Percentiles rank a stretch among this genome's conserved stretches.
phyloP scores from a whole-genome alignment of 2,797 vertebrate species.

The Halcyon leucocephala region DNA sequence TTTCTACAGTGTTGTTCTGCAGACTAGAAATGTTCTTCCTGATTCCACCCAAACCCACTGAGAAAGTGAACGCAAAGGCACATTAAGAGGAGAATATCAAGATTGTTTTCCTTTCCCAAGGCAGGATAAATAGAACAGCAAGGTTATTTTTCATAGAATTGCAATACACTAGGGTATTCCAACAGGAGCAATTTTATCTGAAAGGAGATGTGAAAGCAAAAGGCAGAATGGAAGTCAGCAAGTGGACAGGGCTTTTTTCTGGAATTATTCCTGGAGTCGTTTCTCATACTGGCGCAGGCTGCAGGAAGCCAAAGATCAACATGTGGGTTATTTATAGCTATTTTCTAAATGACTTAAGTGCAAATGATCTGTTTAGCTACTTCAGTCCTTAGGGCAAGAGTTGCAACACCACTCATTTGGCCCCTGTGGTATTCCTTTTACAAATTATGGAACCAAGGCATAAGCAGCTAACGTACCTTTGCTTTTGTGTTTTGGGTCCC shows the following conservation, averaged over 20 bases:
- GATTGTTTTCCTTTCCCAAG: conserved; percentile 16
- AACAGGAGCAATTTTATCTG: conserved; percentile 41
- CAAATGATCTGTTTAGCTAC: conserved; percentile 52
- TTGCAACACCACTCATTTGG: not conserved
- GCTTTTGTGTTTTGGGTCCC: not conserved
- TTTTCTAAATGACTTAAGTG: conserved; percentile 18
- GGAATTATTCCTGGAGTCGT: conserved; percentile 54
- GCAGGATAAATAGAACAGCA: not conserved
- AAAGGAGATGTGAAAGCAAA: conserved; percentile 33
- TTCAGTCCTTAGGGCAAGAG: conserved; percentile 13
- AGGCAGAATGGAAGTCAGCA: conserved; percentile 57
- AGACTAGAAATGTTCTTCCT: not conserved
- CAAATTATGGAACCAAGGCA: not conserved
- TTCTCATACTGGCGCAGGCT: conserved; percentile 15
- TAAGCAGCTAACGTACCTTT: not conserved
- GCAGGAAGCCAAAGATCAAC: conserved; percentile 48
- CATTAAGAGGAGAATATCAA: not conserved
- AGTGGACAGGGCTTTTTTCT: conserved; percentile 62
- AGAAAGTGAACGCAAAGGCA: not conserved
- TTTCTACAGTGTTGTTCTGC: not conserved
- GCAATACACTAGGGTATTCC: conserved; percentile 7
- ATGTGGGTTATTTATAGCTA: conserved; percentile 54
- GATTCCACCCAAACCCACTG: not conserved
- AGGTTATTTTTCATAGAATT: not conserved
- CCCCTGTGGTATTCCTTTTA: not conserved